Evolutionary conservation across 1,140 invertebrate genomes (phyloP).

Genomic region (Dreissena rostriformis): DNA sequence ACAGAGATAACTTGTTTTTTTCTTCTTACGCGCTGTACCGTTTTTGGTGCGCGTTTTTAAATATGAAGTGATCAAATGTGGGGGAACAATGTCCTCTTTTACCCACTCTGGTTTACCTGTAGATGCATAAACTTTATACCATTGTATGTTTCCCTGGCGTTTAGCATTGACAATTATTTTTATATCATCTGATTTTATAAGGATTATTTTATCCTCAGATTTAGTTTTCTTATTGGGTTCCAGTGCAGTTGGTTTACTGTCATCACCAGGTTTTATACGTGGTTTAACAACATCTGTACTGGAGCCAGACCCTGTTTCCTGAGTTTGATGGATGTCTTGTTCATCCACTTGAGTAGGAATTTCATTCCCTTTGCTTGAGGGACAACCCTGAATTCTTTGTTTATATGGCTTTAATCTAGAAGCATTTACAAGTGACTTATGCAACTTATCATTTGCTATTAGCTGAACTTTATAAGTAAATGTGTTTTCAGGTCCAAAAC

Average conservation of each 20-base stretch:
- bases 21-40: slow-evolving; percentile 5
- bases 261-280: too few species aligned
- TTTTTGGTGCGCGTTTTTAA: slow-evolving; percentile 15
- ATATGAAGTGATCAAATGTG: background rate
- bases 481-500: slow-evolving; percentile 32
- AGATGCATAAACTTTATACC: slow-evolving; percentile 8
- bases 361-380: too few species aligned
- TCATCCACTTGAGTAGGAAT: too few species aligned
- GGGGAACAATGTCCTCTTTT: background rate
- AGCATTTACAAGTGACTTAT: slow-evolving; percentile 26
- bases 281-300: too few species aligned
- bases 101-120: slow-evolving; percentile 12
- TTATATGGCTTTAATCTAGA: slow-evolving; percentile 17
- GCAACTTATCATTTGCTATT: slow-evolving; percentile 8
- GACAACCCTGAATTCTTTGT: too few species aligned
- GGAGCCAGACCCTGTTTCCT: too few species aligned
- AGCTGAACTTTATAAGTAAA: slow-evolving; percentile 39
- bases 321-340: too few species aligned
- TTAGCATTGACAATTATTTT: slow-evolving; percentile 13
- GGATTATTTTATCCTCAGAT: too few species aligned
- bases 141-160: background rate
- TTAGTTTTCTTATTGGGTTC: too few species aligned
- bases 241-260: too few species aligned
- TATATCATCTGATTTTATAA: too few species aligned
- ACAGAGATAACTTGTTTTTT: too few species aligned